Evolutionary conservation across 2,888 invertebrate genomes (phyloP).

Genomic region (Adelphocoris suturalis): DNA sequence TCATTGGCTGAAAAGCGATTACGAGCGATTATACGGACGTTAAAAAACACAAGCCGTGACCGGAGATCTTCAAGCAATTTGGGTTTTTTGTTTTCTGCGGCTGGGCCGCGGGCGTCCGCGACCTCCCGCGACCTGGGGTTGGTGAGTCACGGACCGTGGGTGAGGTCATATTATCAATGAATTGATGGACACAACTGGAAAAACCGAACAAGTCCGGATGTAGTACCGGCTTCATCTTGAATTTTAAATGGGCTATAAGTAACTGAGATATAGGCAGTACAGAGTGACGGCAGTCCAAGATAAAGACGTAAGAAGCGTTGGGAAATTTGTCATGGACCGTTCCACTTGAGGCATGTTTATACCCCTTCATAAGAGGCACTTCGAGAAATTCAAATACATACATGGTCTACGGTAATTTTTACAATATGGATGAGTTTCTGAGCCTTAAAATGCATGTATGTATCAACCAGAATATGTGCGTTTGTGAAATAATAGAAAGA

Average conservation of each 20-base stretch:
- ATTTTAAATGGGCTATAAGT: not conserved
- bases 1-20: not conserved
- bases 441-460: too few species aligned
- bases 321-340: too few species aligned
- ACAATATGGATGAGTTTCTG: too few species aligned
- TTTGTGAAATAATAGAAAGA: too few species aligned
- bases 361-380: too few species aligned
- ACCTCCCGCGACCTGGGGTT: not conserved
- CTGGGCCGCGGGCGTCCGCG: not conserved
- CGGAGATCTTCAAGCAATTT: not conserved
- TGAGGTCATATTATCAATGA: constrained; percentile 1
- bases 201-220: not conserved
- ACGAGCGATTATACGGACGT: not conserved
- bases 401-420: too few species aligned
- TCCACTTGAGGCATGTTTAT: too few species aligned
- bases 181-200: constrained; percentile 10
- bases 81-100: not conserved
- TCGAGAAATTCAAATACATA: too few species aligned
- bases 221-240: not conserved
- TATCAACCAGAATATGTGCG: too few species aligned
- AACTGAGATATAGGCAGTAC: too few species aligned
- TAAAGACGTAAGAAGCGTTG: too few species aligned
- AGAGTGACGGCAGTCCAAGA: too few species aligned
- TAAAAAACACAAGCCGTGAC: not conserved
- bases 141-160: constrained; percentile 5